Conservation (phyloP, 2,888 invertebrate genomes). For the Lacanobia oleracea region DNA sequence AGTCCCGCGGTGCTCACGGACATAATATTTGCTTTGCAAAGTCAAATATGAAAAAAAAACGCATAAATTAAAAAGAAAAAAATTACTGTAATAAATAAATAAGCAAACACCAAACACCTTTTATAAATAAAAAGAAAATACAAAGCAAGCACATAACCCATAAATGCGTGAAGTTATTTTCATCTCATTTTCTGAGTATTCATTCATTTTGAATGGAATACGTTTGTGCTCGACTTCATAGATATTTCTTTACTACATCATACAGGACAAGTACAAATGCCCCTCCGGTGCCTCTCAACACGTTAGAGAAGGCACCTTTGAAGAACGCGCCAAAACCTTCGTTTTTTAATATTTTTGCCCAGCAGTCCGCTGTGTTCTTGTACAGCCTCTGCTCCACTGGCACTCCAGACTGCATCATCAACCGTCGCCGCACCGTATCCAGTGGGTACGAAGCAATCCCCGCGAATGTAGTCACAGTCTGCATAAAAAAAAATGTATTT, state of each 20-base stretch:
- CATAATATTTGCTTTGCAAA: too few species aligned
- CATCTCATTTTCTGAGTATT: neutral
- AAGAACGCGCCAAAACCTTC: constrained; percentile 97
- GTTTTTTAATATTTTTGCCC: constrained; percentile 93
- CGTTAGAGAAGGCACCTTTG: constrained; percentile 98
- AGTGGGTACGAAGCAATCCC: constrained; percentile 98
- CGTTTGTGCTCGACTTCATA: constrained; percentile 74
- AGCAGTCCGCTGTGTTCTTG: constrained; percentile 97
- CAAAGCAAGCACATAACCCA: neutral
- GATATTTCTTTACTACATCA: constrained; percentile 95
- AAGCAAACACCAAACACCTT: neutral
- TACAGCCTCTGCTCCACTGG: constrained; percentile 94
- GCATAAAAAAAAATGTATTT: constrained; percentile 22
- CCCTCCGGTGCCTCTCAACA: constrained; percentile 97
- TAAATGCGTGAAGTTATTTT: neutral
- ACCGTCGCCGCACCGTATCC: constrained; percentile 98
- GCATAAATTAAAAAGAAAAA: neutral
- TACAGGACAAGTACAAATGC: constrained; percentile 97
- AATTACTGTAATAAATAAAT: constrained; percentile 38
- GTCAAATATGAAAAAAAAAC: neutral
- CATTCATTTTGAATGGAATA: neutral
- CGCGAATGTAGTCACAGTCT: constrained; percentile 93
- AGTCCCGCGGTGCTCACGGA: too few species aligned
- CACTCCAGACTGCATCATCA: constrained; percentile 99
- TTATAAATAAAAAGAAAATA: constrained; percentile 10